Percentiles rank a stretch among this genome's conserved stretches.
Evolutionary conservation across 2,797 vertebrate genomes (phyloP).

Genomic region (Glossophaga mutica): DNA sequence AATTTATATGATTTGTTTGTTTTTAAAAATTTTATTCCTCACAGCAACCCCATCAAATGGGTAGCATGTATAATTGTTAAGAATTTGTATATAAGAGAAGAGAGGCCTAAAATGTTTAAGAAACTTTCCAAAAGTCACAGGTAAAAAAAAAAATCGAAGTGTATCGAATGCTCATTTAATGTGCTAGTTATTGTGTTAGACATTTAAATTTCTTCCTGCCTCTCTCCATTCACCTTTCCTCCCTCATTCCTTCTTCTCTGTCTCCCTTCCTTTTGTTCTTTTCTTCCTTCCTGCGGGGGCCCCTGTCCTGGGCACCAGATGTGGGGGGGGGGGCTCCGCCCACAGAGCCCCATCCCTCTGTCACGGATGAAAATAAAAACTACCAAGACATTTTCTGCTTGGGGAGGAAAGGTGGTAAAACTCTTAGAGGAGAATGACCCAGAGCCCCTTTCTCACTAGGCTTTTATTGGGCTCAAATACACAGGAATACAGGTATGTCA

Average conservation of each 20-base stretch:
- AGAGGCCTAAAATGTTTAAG: background rate
- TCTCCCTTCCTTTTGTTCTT: background rate
- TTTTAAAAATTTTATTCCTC: background rate
- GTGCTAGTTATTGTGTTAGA: background rate
- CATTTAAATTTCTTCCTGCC: background rate
- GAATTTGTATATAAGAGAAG: background rate
- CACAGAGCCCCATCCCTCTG: too few species aligned
- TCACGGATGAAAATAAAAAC: too few species aligned
- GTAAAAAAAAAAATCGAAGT: background rate
- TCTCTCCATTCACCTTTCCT: background rate
- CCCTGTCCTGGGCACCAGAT: too few species aligned
- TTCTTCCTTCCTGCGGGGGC: too few species aligned
- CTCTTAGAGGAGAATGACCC: too few species aligned
- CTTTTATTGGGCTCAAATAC: too few species aligned
- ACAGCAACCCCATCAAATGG: background rate
- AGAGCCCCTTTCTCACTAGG: too few species aligned
- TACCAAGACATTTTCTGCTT: too few species aligned
- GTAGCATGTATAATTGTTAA: background rate
- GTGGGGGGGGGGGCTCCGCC: too few species aligned
- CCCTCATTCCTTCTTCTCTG: fast-evolving
- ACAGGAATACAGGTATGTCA: too few species aligned
- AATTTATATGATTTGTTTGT: background rate
- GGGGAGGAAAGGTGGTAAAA: too few species aligned
- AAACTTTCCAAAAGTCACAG: background rate
- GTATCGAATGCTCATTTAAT: background rate